Conservation (phyloP, 1,140 invertebrate species). For the Armadillidium nasatum region DNA sequence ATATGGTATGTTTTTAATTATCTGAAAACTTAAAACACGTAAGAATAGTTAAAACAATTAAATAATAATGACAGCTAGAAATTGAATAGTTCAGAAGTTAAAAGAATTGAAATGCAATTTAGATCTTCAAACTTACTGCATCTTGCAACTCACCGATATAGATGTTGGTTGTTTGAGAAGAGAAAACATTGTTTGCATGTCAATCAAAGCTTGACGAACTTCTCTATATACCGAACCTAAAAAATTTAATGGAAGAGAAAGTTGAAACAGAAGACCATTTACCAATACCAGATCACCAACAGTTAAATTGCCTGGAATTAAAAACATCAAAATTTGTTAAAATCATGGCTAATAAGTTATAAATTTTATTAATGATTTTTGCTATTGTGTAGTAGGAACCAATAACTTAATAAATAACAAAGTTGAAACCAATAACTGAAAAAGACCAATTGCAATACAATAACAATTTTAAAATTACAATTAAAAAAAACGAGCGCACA, state of each 20-base stretch:
- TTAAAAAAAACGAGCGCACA: too few relatives aligned
- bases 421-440: too few relatives aligned
- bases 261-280: slow-evolving; percentile 94
- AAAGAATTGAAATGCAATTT: too few relatives aligned
- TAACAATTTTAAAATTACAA: too few relatives aligned
- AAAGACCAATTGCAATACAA: too few relatives aligned
- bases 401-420: too few relatives aligned
- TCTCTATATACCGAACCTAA: slow-evolving; percentile 97
- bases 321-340: slow-evolving; percentile 10
- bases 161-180: slow-evolving; percentile 75
- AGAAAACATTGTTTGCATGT: slow-evolving; percentile 99
- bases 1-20: too few relatives aligned
- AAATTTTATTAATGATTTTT: neutral
- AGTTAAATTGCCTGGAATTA: slow-evolving; percentile 69
- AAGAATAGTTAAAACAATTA: too few relatives aligned
- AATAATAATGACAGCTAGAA: too few relatives aligned
- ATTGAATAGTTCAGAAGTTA: too few relatives aligned
- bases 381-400: neutral
- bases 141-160: slow-evolving; percentile 61
- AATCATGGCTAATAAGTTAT: neutral
- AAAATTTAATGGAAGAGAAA: slow-evolving; percentile 93
- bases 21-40: too few relatives aligned
- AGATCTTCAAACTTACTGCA: too few relatives aligned
- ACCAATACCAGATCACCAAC: slow-evolving; percentile 99
- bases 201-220: slow-evolving; percentile 90